Evolutionary conservation across 2,888 invertebrate genomes (phyloP).

Genomic region (Tribolium freemani): DNA sequence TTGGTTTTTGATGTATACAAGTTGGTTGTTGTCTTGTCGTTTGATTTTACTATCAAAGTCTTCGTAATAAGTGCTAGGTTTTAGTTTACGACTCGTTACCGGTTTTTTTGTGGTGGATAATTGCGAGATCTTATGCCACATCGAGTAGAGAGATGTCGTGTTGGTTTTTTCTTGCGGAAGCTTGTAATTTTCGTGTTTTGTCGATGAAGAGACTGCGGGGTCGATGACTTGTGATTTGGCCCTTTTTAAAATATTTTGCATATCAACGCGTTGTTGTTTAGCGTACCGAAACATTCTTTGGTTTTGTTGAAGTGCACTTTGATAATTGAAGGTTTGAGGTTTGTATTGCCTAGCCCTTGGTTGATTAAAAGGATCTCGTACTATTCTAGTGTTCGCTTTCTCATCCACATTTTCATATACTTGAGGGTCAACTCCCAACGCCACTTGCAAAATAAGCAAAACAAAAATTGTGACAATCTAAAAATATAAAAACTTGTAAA

Average conservation of each 20-base stretch:
- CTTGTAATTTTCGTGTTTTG: neutral
- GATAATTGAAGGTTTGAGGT: constrained; percentile 57
- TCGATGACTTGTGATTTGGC: neutral
- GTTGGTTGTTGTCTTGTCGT: constrained; percentile 43
- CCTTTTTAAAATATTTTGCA: constrained; percentile 28
- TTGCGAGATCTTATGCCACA: constrained; percentile 4
- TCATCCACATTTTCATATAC: constrained; percentile 54
- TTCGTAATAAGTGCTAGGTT: constrained; percentile 15
- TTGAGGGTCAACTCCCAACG: constrained; percentile 47
- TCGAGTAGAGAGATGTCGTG: neutral
- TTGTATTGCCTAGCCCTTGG: constrained; percentile 25
- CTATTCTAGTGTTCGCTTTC: constrained; percentile 41
- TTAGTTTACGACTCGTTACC: constrained; percentile 12
- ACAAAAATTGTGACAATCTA: constrained; percentile 15
- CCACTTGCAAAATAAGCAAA: constrained; percentile 5
- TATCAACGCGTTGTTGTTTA: constrained; percentile 61
- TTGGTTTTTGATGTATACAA: constrained; percentile 51
- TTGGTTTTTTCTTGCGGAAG: constrained; percentile 18
- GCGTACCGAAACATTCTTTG: constrained; percentile 58
- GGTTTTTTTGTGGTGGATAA: constrained; percentile 2
- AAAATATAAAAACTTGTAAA: neutral
- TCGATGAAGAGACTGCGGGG: neutral
- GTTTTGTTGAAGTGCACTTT: constrained; percentile 59
- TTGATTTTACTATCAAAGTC: constrained; percentile 28
- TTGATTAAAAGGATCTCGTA: constrained; percentile 41